These are phyloP conservation scores for Perccottus glenii DNA, from an alignment of 2,113 vertebrate species.

Conservation along the genomic window DNA sequence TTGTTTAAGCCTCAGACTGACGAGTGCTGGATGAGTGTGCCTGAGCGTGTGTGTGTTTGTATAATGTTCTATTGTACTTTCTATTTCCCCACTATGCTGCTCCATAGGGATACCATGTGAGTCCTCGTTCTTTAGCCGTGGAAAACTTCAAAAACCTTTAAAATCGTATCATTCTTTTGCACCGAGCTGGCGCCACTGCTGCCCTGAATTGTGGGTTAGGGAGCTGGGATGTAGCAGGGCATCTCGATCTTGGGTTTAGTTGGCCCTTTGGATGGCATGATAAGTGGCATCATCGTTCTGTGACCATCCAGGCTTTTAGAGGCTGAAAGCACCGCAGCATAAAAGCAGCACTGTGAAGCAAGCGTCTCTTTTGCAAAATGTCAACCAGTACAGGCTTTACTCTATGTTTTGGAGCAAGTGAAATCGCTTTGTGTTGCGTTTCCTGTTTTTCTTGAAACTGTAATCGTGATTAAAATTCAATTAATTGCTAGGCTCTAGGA, in stretches of 20 bases:
- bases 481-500: slow-evolving; percentile 14
- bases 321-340: slow-evolving; percentile 51
- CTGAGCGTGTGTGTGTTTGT: slow-evolving; percentile 67
- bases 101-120: slow-evolving; percentile 94
- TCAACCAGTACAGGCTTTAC: slow-evolving; percentile 30
- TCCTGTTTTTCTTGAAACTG: background rate
- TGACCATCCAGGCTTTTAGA: slow-evolving; percentile 43
- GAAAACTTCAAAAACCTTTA: slow-evolving; percentile 39
- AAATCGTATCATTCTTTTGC: slow-evolving; percentile 70
- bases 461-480: background rate
- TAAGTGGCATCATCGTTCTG: slow-evolving; percentile 54
- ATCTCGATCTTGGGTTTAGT: slow-evolving; percentile 34
- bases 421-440: too few relatives aligned
- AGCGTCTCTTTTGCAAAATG: slow-evolving; percentile 68
- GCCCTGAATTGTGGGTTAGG: slow-evolving; percentile 48
- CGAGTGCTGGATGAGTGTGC: slow-evolving; percentile 23
- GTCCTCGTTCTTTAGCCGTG: slow-evolving; percentile 82
- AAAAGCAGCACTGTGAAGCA: slow-evolving; percentile 74
- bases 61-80: slow-evolving; percentile 85
- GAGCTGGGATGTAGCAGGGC: slow-evolving; percentile 35
- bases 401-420: too few relatives aligned
- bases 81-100: slow-evolving; percentile 89
- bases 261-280: slow-evolving; percentile 52
- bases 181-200: slow-evolving; percentile 82
- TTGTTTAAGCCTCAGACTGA: slow-evolving; percentile 47